Evolutionary conservation across 2,888 invertebrate genomes (phyloP), one percentile per base, ranked within the genome.

Genomic region (Xestoiulus laeticollis): DNA sequence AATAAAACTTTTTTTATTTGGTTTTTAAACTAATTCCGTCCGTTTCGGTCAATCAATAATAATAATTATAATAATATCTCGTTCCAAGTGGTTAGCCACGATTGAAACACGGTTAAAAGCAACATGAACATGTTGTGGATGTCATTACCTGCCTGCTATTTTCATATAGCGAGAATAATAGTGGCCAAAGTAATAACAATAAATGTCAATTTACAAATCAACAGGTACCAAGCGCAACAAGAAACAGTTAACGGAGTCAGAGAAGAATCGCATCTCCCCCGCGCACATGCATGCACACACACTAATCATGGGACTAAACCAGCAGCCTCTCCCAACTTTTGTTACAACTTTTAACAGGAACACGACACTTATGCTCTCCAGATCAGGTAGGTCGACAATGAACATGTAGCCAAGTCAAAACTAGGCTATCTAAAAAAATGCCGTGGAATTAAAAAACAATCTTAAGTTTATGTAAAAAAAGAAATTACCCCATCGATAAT

Each of bases 191-290:
- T 78, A 78, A 78, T 78, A 78, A 78, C 78, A 78, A 78, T 78
- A 78, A 78, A 78, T 78, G 78, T 78, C 78, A 78, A 78, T 78
- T 78, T 78, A 78, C 78, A 78, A 78, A 78, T 78, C 30, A 78
- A 78, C 78, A 78, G 78, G 78, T 78, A 78, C 78, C 78, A 78
- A 78, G 78, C 78, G 78, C 78, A 78, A 78, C 78, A 78, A 78
- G 78, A 78, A 78, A 78, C 78, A 78, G 16, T 78, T 78, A 78
- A 78, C 78, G 78, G 78, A 78, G 78, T 78, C 78, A 14, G 30
- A 26, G 78, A 26, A 78, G 26, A 78, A 78, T 78, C 30, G 14
- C 78, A 30, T 78, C 30, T 30, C 78, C 26, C 78, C 78, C 78
- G 14, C 78, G 30, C 30, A 30, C 78, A 68, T 68, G 26, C 8